Evolutionary conservation across 2,797 vertebrate species (phyloP).

Genomic region (Halcyon badia): DNA sequence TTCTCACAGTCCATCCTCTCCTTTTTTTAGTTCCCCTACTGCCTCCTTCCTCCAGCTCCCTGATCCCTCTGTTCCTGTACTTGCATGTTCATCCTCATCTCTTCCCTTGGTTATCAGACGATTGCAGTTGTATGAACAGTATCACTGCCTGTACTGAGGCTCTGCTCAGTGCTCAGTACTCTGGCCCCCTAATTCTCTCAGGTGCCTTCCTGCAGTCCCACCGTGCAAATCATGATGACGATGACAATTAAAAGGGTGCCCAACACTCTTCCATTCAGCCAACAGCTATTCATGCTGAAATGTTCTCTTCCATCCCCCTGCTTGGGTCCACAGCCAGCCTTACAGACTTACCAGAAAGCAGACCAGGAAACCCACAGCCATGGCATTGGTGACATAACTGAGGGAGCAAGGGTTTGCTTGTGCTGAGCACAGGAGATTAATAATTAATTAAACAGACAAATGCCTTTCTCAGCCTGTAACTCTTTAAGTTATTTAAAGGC

Average conservation of each 20-base stretch:
- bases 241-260: not conserved
- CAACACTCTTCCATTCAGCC: not conserved
- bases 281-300: not conserved
- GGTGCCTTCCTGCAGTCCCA: not conserved
- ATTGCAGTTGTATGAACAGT: not conserved
- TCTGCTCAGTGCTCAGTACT: not conserved
- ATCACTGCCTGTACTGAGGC: not conserved
- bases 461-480: not conserved
- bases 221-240: not conserved
- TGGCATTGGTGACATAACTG: not conserved
- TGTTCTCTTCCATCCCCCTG: not conserved
- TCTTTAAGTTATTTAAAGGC: not conserved
- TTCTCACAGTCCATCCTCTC: not conserved
- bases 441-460: not conserved
- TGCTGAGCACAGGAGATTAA: not conserved
- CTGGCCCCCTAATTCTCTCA: not conserved
- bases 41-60: not conserved
- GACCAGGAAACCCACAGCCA: not conserved
- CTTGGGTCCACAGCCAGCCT: fast-evolving
- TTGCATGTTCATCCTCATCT: not conserved
- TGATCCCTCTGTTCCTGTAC: not conserved
- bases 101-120: not conserved
- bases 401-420: not conserved
- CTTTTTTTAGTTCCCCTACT: not conserved
- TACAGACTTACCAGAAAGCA: not conserved